Evolutionary conservation across 2,797 vertebrate genomes (phyloP).

Genomic region (Vireo griseus): DNA sequence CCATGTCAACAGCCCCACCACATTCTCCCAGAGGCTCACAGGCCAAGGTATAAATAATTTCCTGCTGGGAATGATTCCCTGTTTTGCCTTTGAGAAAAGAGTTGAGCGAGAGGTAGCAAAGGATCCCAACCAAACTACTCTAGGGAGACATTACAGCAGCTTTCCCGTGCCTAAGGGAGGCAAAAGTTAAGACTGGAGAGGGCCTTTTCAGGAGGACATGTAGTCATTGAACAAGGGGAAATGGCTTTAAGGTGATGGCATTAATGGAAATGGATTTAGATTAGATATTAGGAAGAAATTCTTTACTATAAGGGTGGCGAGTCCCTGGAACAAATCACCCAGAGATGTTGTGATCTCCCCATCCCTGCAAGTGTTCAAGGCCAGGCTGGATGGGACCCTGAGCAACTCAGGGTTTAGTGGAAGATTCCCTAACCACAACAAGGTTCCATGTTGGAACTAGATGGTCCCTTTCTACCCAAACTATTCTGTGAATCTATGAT

Average conservation of each 20-base stretch:
- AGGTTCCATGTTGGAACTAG: background rate
- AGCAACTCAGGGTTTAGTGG: background rate
- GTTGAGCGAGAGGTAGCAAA: background rate
- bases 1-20: background rate
- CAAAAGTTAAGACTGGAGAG: background rate
- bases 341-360: background rate
- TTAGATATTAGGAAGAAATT: background rate
- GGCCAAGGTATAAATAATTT: background rate
- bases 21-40: background rate
- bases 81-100: background rate
- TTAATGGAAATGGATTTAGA: background rate
- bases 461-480: background rate
- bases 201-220: background rate
- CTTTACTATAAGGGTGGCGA: background rate
- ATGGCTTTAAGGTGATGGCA: background rate
- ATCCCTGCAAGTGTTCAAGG: background rate
- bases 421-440: background rate
- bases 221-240: background rate
- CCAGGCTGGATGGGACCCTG: background rate
- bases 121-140: background rate
- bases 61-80: background rate
- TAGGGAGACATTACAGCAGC: background rate
- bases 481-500: background rate
- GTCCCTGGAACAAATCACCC: background rate
- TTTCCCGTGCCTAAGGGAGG: background rate